Conservation (phyloP, 2,797 vertebrate genomes). For the Thamnophis elegans region DNA sequence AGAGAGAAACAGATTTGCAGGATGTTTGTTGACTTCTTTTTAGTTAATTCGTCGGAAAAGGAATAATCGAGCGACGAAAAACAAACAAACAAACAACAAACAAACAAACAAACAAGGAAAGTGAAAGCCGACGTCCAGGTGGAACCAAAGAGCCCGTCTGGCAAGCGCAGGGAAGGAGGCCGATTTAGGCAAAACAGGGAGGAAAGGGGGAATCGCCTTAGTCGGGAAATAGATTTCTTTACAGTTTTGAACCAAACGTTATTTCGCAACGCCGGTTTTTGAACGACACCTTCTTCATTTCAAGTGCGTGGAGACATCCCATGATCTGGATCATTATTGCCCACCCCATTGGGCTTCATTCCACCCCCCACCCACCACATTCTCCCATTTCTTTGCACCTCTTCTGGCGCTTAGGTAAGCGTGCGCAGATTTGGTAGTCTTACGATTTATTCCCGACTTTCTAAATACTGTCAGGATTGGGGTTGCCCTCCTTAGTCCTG, state of each 20-base stretch:
- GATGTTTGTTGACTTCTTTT: background rate
- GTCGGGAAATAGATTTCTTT: constrained; percentile 64
- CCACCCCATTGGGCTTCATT: background rate
- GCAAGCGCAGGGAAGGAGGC: constrained; percentile 7
- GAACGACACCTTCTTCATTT: constrained; percentile 30
- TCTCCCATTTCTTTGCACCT: background rate
- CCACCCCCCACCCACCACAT: background rate
- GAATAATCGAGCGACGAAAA: background rate
- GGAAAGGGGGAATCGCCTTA: constrained; percentile 36
- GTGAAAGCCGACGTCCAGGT: constrained; percentile 1
- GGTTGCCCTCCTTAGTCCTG: background rate
- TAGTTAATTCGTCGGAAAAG: background rate
- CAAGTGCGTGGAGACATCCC: background rate
- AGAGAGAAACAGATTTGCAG: background rate
- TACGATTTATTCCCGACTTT: background rate
- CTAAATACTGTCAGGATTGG: background rate
- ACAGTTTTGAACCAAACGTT: constrained; percentile 69
- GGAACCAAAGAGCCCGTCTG: constrained; percentile 21
- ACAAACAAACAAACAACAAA: too few relatives aligned
- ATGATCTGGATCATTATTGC: background rate
- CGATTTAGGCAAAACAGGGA: constrained; percentile 37
- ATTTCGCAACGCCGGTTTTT: constrained; percentile 62
- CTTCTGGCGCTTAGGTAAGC: background rate
- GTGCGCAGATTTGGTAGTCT: background rate
- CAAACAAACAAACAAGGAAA: background rate